phyloP scores from a whole-genome alignment of 2,888 invertebrate genomes.

The Ectobius pallidus region DNA sequence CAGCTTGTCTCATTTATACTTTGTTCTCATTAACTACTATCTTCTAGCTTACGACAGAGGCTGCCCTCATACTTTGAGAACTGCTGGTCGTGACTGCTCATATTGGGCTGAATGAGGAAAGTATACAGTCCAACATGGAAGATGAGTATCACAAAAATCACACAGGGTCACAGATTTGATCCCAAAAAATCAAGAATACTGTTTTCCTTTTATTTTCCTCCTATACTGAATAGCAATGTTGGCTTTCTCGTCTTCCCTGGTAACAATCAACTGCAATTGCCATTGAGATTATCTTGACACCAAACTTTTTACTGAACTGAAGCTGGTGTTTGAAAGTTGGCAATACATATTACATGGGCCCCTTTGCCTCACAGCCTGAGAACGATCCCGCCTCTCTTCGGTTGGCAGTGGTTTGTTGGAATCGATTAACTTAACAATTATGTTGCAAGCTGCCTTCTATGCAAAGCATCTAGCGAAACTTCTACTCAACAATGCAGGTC shows the following conservation, averaged over 20 bases:
- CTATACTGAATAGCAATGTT: constrained; percentile 18
- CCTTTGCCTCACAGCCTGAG: constrained; percentile 38
- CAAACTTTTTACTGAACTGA: neutral
- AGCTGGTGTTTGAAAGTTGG: constrained; percentile 20
- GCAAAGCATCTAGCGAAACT: constrained; percentile 38
- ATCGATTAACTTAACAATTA: constrained; percentile 34
- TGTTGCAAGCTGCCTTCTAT: constrained; percentile 18
- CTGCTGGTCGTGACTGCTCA: constrained; percentile 33
- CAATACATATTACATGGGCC: constrained; percentile 29
- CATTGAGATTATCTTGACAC: no score
- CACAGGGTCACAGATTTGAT: constrained; percentile 40
- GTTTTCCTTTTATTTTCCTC: constrained; percentile 21
- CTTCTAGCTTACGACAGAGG: no score
- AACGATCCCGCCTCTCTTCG: constrained; percentile 31
- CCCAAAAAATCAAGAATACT: constrained; percentile 37
- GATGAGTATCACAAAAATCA: constrained; percentile 43
- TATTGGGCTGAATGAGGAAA: constrained; percentile 45
- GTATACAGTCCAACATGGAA: constrained; percentile 40
- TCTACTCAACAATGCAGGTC: constrained; percentile 35
- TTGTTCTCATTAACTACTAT: no score
- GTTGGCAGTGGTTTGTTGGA: constrained; percentile 41
- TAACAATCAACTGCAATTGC: neutral
- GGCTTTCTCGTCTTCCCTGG: neutral
- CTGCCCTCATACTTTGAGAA: no score
- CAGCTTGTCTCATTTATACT: no score